A percentile compares a stretch with the other conserved stretches of the same genome.
Conservation (phyloP, 1,140 invertebrate species). For the Melanaphis sacchari region DNA sequence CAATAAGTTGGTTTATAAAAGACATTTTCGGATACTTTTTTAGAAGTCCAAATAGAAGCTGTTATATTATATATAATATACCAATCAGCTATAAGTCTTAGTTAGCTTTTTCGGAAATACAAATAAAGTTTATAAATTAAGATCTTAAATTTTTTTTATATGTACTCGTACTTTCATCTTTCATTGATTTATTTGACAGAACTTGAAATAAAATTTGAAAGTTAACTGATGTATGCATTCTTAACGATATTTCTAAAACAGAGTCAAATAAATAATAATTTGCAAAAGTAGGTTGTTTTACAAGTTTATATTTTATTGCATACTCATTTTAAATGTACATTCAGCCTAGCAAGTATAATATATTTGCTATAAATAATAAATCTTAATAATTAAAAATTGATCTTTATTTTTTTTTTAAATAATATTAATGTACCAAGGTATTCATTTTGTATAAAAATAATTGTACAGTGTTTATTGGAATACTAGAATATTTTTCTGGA, state of each 20-base stretch:
- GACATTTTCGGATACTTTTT: not conserved
- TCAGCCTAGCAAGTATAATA: too few relatives aligned
- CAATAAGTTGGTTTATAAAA: not conserved
- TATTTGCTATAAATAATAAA: not conserved
- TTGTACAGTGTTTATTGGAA: not conserved
- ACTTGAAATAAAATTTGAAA: not conserved
- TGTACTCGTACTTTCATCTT: not conserved
- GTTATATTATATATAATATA: not conserved
- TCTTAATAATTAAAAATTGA: accelerated
- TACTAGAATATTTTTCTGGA: not conserved
- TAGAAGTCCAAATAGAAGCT: not conserved
- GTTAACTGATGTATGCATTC: not conserved
- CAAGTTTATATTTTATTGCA: too few relatives aligned
- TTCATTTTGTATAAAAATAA: not conserved
- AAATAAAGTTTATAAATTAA: not conserved
- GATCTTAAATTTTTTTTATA: not conserved
- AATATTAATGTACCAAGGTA: not conserved
- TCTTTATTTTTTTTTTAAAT: not conserved
- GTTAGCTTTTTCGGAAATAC: not conserved
- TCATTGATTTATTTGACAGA: not conserved
- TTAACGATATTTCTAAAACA: not conserved
- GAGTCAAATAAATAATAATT: too few relatives aligned
- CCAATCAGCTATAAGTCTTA: not conserved
- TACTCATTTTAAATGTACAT: too few relatives aligned
- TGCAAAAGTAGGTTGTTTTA: too few relatives aligned